Evolutionary conservation across 2,113 vertebrate species (phyloP).

Genomic region (Ptilonorhynchus violaceus): DNA sequence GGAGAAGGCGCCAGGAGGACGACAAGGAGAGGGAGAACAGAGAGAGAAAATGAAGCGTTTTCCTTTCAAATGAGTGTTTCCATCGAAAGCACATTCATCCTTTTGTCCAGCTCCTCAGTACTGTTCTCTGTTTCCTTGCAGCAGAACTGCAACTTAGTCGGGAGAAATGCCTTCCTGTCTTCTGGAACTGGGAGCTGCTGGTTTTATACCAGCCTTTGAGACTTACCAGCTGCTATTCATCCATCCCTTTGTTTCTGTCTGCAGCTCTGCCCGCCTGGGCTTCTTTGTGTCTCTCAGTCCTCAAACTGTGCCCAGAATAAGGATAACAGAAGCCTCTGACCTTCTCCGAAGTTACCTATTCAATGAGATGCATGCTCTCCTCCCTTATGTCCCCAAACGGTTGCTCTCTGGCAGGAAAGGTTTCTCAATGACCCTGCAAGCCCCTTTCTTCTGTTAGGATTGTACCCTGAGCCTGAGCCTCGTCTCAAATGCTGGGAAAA

Average conservation of each 20-base stretch:
- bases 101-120: not conserved
- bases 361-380: not conserved
- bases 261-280: not conserved
- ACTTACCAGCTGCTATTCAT: not conserved
- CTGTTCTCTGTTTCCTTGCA: not conserved
- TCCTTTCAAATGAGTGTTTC: not conserved
- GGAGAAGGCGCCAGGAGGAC: not conserved
- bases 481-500: not conserved
- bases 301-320: not conserved
- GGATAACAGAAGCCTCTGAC: not conserved
- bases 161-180: not conserved
- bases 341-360: not conserved
- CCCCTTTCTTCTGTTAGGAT: not conserved
- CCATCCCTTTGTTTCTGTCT: slow-evolving; percentile 20
- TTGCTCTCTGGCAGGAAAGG: not conserved
- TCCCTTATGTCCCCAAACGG: not conserved
- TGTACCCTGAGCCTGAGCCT: not conserved
- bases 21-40: not conserved
- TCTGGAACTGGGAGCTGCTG: not conserved
- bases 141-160: not conserved
- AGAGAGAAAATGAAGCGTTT: not conserved
- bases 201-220: not conserved
- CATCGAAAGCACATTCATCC: not conserved
- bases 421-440: not conserved
- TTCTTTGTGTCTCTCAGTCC: not conserved